Conservation (phyloP, 2,888 invertebrate species). For the Phymatocera aterrima region DNA sequence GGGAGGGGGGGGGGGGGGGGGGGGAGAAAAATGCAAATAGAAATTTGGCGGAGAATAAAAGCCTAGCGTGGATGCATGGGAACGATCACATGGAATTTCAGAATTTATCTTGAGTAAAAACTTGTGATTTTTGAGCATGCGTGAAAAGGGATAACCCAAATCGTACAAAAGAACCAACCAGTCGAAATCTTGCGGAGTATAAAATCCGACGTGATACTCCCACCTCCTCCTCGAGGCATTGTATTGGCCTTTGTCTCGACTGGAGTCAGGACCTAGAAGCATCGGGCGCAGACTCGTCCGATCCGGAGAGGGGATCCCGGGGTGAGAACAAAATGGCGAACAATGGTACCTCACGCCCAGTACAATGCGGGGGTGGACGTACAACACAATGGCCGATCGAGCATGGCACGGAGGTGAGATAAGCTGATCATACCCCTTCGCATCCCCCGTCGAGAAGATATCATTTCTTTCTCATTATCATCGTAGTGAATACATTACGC, state of each 20-base stretch:
- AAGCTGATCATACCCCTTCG: neutral
- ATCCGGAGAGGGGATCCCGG: conserved; percentile 1
- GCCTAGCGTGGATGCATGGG: too few species aligned
- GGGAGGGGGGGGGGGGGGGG: too few species aligned
- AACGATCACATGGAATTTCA: too few species aligned
- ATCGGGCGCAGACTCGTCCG: conserved; percentile 40
- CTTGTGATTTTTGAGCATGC: neutral
- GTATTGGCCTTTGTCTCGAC: conserved; percentile 42
- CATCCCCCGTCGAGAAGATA: neutral
- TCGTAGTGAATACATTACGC: too few species aligned
- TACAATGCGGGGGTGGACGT: conserved; percentile 42
- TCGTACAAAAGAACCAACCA: neutral
- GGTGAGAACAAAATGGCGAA: conserved; percentile 44
- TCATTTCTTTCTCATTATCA: too few species aligned
- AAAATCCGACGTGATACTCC: conserved; percentile 5
- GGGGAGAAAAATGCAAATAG: too few species aligned
- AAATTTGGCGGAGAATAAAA: too few species aligned
- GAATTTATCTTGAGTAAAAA: too few species aligned
- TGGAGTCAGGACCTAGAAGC: neutral
- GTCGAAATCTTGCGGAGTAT: neutral
- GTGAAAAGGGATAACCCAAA: neutral
- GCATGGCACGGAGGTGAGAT: neutral
- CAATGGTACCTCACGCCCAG: conserved; percentile 42
- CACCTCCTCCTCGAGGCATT: conserved; percentile 16
- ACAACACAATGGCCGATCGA: conserved; percentile 17